Evolutionary conservation across 1,140 invertebrate species (phyloP), one percentile per base, ranked within the genome.

Genomic region (Diprion similis): DNA sequence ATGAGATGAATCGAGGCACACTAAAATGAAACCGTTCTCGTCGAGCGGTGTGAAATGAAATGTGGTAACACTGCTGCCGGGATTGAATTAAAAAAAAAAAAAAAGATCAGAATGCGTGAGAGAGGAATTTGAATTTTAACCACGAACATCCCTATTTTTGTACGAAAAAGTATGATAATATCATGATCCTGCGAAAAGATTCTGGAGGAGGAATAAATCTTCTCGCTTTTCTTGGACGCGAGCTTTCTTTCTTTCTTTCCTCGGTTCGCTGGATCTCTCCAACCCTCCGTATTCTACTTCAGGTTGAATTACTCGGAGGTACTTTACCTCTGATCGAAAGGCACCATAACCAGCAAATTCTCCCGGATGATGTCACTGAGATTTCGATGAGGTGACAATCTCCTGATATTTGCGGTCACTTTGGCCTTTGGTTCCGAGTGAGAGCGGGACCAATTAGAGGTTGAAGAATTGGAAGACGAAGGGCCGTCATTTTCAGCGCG

Each of bases 331-430:
- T 47, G 37, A 13, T 70, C 69, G 24, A 70, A 82, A 46, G 87
- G 85, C 67, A 81, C 83, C 66, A 88, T 78, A 59, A 80, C 83
- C 64, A 88, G 71, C 15, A 88, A 75, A 81, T 85, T 87, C 19
- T 85, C 78, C 70, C 83, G 68, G 67, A 77, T 83, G 1, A 75
- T 75, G 11, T 78, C 75, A 18, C 83, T 85, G 59, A 86, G 77
- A 72, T 83, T 82, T 47, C 72, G 75, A 46, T 83, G 75, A 17
- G 80, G 81, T 3, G 76, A 66, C 69, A 84, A 83, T 69, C 77
- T 71, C 66, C 18, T 69, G 51, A 66, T 67, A n/a, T 24, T 71
- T 73, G 47, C 70, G 17, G 51, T 17, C n/a, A 13, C 51, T 59
- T 59, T 17, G 51, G 51, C 9, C 24, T 37, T 59, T 9, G 70